phyloP scores from a whole-genome alignment of 2,797 vertebrate species.

The Avahi laniger region DNA sequence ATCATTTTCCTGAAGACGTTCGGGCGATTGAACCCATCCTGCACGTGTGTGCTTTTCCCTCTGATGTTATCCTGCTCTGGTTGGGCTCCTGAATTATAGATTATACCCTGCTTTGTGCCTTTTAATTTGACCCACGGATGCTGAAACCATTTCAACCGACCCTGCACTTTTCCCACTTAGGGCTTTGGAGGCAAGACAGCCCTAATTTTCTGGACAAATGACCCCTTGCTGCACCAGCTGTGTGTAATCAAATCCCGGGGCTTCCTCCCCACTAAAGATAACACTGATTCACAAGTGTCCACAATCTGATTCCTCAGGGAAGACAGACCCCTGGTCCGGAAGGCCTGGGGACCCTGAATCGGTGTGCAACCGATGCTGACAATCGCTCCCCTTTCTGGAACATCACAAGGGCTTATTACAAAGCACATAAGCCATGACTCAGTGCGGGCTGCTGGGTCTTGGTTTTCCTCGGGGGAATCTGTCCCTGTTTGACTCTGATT shows the following conservation, averaged over 20 bases:
- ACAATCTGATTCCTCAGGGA: background rate
- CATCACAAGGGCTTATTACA: background rate
- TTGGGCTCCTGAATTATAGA: slow-evolving; percentile 83
- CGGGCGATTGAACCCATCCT: slow-evolving; percentile 74
- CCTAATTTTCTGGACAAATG: slow-evolving; percentile 70
- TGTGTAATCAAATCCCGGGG: slow-evolving; percentile 68
- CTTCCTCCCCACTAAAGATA: slow-evolving; percentile 63
- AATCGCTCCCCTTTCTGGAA: background rate
- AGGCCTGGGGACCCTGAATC: background rate
- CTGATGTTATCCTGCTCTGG: slow-evolving; percentile 73
- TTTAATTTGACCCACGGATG: slow-evolving; percentile 79
- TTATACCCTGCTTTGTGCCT: slow-evolving; percentile 79
- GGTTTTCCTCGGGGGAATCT: background rate
- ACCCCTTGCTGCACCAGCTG: slow-evolving; percentile 69
- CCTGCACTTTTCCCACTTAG: slow-evolving; percentile 48
- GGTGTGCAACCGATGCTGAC: background rate
- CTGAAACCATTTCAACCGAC: slow-evolving; percentile 70
- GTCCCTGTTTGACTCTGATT: background rate
- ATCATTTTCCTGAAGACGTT: slow-evolving; percentile 81
- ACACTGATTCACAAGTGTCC: slow-evolving; percentile 62
- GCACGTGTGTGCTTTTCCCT: slow-evolving; percentile 50
- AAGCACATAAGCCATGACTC: background rate
- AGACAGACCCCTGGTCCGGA: background rate
- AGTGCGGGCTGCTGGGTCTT: background rate
- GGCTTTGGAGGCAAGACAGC: slow-evolving; percentile 68